Conservation (phyloP, 1,140 invertebrate genomes). For the Dendroctonus ponderosae region DNA sequence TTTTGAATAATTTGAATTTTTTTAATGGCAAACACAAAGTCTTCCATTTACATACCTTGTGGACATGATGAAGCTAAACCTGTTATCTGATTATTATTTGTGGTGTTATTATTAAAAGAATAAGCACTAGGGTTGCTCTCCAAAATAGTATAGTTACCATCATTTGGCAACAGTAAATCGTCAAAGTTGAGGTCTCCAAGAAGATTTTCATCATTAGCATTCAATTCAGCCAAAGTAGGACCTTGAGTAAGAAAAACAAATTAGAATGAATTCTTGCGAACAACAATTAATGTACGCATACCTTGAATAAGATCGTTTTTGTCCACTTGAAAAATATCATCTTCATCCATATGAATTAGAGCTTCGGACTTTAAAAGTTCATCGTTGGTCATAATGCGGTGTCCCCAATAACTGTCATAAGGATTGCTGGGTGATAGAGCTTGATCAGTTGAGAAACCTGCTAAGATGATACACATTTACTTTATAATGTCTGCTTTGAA, state of each 20-base stretch:
- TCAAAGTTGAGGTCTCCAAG: constrained; percentile 82
- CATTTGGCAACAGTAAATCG: constrained; percentile 74
- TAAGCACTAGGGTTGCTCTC: constrained; percentile 11
- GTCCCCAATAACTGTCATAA: constrained; percentile 38
- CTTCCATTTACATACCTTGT: constrained; percentile 32
- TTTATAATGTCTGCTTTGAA: no score
- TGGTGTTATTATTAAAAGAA: constrained; percentile 10
- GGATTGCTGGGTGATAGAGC: constrained; percentile 27
- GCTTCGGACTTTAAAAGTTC: constrained; percentile 57
- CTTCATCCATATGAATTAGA: constrained; percentile 75
- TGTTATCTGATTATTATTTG: constrained; percentile 36
- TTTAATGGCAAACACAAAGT: no score
- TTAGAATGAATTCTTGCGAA: neutral
- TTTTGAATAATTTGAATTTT: no score
- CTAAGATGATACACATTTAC: neutral
- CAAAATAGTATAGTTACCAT: constrained; percentile 44
- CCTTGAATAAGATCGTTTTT: constrained; percentile 77
- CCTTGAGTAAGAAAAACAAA: constrained; percentile 10
- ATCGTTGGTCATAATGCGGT: constrained; percentile 34
- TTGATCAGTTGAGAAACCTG: constrained; percentile 16
- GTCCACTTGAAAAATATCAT: constrained; percentile 87
- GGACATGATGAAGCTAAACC: constrained; percentile 46
- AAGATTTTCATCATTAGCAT: constrained; percentile 79
- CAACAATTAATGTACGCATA: neutral
- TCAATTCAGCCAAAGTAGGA: constrained; percentile 83